A percentile compares a stretch with the other conserved stretches of the same genome.
phyloP scores from a whole-genome alignment of 2,888 invertebrate species.

The Agonopterix alstromeriana region DNA sequence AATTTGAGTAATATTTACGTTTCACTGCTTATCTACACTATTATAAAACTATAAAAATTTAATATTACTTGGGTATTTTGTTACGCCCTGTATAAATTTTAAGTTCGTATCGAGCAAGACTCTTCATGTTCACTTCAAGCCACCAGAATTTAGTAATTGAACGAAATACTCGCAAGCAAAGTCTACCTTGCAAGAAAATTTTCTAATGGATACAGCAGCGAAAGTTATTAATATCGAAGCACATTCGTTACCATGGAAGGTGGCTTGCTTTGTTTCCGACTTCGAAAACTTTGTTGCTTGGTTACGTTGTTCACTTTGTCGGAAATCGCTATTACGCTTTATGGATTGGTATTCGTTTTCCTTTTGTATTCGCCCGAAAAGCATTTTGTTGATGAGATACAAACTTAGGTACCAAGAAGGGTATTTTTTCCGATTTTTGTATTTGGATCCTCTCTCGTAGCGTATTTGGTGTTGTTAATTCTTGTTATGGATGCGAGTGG shows the following conservation, averaged over 20 bases:
- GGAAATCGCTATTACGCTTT: conserved; percentile 42
- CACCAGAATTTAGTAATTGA: no score
- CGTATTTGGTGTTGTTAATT: conserved; percentile 8
- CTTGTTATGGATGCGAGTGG: background rate
- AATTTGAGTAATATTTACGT: no score
- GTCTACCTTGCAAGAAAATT: conserved; percentile 24
- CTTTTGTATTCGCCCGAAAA: conserved; percentile 33
- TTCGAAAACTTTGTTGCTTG: conserved; percentile 45
- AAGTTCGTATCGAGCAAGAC: no score
- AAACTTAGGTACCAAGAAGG: conserved; percentile 19
- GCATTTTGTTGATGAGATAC: conserved; percentile 39
- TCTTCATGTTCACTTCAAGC: no score
- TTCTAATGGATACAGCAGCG: background rate
- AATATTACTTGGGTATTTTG: no score
- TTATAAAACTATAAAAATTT: no score
- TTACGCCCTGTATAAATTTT: no score
- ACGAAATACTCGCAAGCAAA: background rate
- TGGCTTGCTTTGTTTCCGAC: conserved; percentile 53
- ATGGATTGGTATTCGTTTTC: conserved; percentile 44
- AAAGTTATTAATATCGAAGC: conserved; percentile 7
- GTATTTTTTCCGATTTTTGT: conserved; percentile 18
- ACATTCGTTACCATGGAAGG: conserved; percentile 32
- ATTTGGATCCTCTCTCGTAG: conserved; percentile 17
- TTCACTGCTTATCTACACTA: no score
- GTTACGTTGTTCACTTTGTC: conserved; percentile 45